A percentile compares a stretch with the other conserved stretches of the same genome.
Evolutionary conservation across 92 coral and sea anemone species (phyloP).

Genomic region (Palythoa grandis): DNA sequence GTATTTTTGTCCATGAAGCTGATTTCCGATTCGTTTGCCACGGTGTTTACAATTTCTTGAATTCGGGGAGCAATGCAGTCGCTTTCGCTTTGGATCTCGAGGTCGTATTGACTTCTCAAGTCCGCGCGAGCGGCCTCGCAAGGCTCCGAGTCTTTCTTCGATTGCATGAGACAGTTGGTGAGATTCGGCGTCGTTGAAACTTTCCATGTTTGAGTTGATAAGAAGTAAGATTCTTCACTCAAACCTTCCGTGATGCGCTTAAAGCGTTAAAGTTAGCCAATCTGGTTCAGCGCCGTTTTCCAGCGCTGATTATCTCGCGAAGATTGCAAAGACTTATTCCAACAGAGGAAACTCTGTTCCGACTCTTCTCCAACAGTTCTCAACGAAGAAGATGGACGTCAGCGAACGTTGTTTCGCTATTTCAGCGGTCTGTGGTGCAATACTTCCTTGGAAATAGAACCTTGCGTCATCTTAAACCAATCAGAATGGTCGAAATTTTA

Average conservation of each 20-base stretch:
- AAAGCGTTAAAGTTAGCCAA: slow-evolving; percentile 54
- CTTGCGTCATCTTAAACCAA: slow-evolving; percentile 39
- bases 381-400: slow-evolving; percentile 3
- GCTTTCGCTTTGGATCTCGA: slow-evolving; percentile 42
- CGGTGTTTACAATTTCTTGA: slow-evolving; percentile 2
- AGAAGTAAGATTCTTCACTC: slow-evolving; percentile 37
- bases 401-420: slow-evolving; percentile 54
- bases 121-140: slow-evolving; percentile 33
- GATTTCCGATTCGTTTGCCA: slow-evolving; percentile 56
- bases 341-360: not conserved
- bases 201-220: slow-evolving; percentile 33
- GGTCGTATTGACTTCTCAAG: slow-evolving; percentile 16
- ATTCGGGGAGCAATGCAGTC: slow-evolving; percentile 35
- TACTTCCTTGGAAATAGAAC: slow-evolving; percentile 25
- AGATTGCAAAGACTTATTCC: not conserved
- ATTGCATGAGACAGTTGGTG: not conserved
- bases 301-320: slow-evolving; percentile 34
- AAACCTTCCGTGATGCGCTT: slow-evolving; percentile 76
- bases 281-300: slow-evolving; percentile 63
- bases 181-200: not conserved
- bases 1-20: slow-evolving; percentile 28
- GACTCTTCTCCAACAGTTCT: not conserved
- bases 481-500: slow-evolving; percentile 43
- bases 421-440: slow-evolving; percentile 89
- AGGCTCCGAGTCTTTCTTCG: not conserved